Percentiles rank a stretch among this genome's conserved stretches.
phyloP scores from a whole-genome alignment of 2,888 invertebrate species.

The Zygothrica quintamaculata region DNA sequence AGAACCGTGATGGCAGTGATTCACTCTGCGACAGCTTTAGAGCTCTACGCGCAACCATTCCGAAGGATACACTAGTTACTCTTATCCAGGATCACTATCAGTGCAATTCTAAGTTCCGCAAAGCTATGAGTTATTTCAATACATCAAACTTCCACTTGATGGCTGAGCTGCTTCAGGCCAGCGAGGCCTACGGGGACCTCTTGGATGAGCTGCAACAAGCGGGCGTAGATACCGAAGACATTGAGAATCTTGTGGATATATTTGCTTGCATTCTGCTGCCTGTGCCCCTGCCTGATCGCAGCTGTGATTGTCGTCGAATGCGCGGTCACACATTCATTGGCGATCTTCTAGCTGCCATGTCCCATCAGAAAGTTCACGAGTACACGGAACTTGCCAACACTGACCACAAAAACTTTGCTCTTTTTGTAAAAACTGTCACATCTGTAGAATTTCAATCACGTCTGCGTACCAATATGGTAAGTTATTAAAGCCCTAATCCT shows the following conservation, averaged over 20 bases:
- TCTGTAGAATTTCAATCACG: constrained; percentile 50
- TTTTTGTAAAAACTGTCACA: constrained; percentile 45
- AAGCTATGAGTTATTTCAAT: constrained; percentile 60
- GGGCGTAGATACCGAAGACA: constrained; percentile 52
- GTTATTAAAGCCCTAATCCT: constrained; percentile 9
- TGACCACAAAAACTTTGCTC: constrained; percentile 70
- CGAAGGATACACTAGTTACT: constrained; percentile 23
- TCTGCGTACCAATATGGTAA: constrained; percentile 58
- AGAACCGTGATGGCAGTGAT: neutral
- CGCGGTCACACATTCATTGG: constrained; percentile 51
- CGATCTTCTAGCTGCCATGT: constrained; percentile 62
- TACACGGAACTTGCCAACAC: constrained; percentile 23
- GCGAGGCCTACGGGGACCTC: constrained; percentile 40
- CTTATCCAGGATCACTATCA: constrained; percentile 56
- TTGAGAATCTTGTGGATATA: constrained; percentile 53
- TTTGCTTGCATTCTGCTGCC: constrained; percentile 58
- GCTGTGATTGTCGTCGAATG: constrained; percentile 45
- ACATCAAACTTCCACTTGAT: constrained; percentile 43
- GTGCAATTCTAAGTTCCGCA: constrained; percentile 57
- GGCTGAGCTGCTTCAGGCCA: constrained; percentile 51
- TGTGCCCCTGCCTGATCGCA: constrained; percentile 16
- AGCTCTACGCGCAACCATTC: constrained; percentile 52
- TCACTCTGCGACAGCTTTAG: constrained; percentile 38
- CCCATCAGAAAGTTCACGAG: constrained; percentile 39
- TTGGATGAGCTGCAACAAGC: constrained; percentile 35